Evolutionary conservation across 2,797 vertebrate genomes (phyloP).

Genomic region (Coccyzus lansbergi): DNA sequence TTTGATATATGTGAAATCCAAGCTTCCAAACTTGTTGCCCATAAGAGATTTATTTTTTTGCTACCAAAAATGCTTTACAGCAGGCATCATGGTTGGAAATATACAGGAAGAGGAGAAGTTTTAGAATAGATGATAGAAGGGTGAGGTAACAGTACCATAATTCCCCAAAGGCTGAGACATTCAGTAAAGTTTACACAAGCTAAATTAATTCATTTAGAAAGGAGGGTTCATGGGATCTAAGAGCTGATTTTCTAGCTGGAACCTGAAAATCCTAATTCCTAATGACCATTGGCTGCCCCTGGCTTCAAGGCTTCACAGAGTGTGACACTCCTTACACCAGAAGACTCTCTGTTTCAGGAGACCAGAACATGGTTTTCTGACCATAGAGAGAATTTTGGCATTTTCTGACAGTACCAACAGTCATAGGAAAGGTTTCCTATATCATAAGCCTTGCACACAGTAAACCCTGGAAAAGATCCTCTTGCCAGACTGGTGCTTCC

Average conservation of each 20-base stretch:
- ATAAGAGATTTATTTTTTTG: not conserved
- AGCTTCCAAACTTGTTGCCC: not conserved
- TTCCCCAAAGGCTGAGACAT: not conserved
- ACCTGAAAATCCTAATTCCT: not conserved
- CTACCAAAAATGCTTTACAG: conserved; percentile 32
- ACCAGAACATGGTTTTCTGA: not conserved
- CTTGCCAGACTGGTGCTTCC: not conserved
- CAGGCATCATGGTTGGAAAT: not conserved
- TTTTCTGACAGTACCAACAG: not conserved
- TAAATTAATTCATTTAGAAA: not conserved
- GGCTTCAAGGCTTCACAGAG: not conserved
- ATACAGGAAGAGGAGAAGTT: not conserved
- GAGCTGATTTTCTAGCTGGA: not conserved
- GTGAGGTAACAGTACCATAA: not conserved
- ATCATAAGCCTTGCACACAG: not conserved
- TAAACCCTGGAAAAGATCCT: not conserved
- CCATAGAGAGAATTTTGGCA: not conserved
- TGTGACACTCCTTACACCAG: not conserved
- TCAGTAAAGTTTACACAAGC: not conserved
- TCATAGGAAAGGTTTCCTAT: not conserved
- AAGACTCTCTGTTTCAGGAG: not conserved
- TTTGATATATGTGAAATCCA: conserved; percentile 27
- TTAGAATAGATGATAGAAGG: not conserved
- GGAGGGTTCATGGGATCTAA: not conserved
- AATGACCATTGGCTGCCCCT: not conserved